Percentiles rank a stretch among this genome's conserved stretches.
These are phyloP conservation scores for Caenorhabditis becei DNA, from an alignment of 2,888 invertebrate species.

Conservation along the genomic window DNA sequence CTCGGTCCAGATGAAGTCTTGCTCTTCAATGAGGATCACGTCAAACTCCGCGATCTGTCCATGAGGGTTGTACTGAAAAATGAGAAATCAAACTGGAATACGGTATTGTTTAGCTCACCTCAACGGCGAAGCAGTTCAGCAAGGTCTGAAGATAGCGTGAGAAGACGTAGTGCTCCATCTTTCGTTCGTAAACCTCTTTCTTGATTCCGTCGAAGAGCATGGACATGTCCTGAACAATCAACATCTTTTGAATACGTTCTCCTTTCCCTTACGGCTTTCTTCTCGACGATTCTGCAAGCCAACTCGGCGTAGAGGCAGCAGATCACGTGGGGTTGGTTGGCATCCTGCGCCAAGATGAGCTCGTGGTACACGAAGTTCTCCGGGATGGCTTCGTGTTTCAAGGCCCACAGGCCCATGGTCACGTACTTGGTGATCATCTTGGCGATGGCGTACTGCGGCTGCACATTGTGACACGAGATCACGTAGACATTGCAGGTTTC, in stretches of 20 bases:
- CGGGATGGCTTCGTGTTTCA: not conserved
- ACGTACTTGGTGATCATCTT: conserved; percentile 17
- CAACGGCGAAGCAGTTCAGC: conserved; percentile 16
- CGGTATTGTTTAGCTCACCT: not conserved
- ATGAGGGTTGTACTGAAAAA: conserved; percentile 9
- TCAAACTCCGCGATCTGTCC: conserved; percentile 17
- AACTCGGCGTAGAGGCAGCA: conserved; percentile 19
- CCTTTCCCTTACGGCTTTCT: not conserved
- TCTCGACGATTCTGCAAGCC: conserved; percentile 1
- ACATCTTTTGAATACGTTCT: not conserved
- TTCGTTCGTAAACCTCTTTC: not conserved
- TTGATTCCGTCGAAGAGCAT: conserved; percentile 10
- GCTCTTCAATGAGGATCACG: not conserved
- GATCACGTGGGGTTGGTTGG: not conserved
- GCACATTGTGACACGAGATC: not conserved
- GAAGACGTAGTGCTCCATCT: conserved; percentile 14
- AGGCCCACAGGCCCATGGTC: not conserved
- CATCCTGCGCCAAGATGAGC: not conserved
- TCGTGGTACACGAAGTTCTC: conserved; percentile 22
- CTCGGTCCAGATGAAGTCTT: conserved; percentile 9
- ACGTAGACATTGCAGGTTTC: not conserved
- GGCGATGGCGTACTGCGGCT: not conserved
- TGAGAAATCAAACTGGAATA: not conserved
- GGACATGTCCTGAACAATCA: conserved; percentile 9
- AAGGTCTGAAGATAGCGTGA: conserved; percentile 7